Base-by-base conservation (phyloP, 1,140 invertebrate species). In the Aphidius ervi region DNA sequence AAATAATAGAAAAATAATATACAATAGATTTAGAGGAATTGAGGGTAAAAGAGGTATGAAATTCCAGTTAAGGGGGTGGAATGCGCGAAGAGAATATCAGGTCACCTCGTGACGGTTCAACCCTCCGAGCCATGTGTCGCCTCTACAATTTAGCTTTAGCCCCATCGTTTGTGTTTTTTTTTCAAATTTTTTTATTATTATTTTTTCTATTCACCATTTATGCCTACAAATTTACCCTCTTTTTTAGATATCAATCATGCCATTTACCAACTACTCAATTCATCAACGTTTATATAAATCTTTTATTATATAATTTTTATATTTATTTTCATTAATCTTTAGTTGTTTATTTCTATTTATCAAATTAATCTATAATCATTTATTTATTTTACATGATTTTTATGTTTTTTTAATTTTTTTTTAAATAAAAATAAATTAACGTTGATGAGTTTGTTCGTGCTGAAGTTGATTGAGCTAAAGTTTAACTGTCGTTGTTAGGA, bases 61-160 rank as follows among this genome's bases (percentile, higher is more conserved):
- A 58, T 58, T 58, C 56, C 47, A 50, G 42, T 47, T 49, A 49
- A 37, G 9, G 59, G 60, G 54, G 48, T 57, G 60, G 55, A 62
- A 62, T 62, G 55, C 55, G 55, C 60, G n/a, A n/a, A 40, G 16
- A 46, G 60, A 57, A 62, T 62, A 62, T 62, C 60, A 54, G 55
- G 60, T 62, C 60, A 57, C 60, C 54, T 56, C 37, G 47, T 52
- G 46, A 59, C 48, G 41, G 55, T 16, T 56, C 42, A 52, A 48
- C 49, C 60, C 55, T 31, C 52, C 60, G 41, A 49, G 55, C 41
- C 47, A 62, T 62, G 55, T 62, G 60, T 62, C 55, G 55, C 60
- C 47, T 53, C 50, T 59, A 48, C 52, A 40, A 7, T 9, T 41
- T 45, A 20, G 10, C 49, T 52, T 9, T 7, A 40, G 39, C 57